phyloP scores from a whole-genome alignment of 2,113 vertebrate genomes.

The Entelurus aequoreus region DNA sequence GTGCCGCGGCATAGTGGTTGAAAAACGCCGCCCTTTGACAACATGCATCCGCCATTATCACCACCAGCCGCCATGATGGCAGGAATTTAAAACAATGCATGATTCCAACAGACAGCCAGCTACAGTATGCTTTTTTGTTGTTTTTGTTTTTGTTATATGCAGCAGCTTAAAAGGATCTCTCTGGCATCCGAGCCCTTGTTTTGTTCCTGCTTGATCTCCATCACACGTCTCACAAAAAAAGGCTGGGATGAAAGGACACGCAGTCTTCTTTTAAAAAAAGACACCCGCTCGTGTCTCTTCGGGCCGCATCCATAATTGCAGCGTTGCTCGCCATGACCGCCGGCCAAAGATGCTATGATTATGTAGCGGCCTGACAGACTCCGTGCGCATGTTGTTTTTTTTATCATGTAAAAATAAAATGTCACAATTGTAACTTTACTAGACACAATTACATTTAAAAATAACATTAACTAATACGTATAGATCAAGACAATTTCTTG shows the following conservation, averaged over 20 bases:
- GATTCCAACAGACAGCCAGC: not conserved
- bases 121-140: not conserved
- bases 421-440: no score
- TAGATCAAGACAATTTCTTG: no score
- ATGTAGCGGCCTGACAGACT: slow-evolving; percentile 12
- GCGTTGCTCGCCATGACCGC: slow-evolving; percentile 24
- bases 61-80: slow-evolving; percentile 9
- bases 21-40: no score
- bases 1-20: no score
- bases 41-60: slow-evolving; percentile 25
- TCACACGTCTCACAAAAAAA: slow-evolving; percentile 15
- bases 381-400: not conserved
- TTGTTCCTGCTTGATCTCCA: slow-evolving; percentile 41
- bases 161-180: slow-evolving; percentile 31
- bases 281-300: slow-evolving; percentile 41
- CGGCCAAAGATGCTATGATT: slow-evolving; percentile 28
- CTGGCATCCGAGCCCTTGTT: slow-evolving; percentile 23
- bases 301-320: slow-evolving; percentile 52
- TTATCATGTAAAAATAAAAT: not conserved
- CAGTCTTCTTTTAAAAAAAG: slow-evolving; percentile 12
- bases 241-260: slow-evolving; percentile 23
- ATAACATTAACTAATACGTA: no score
- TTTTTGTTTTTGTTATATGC: slow-evolving; percentile 3
- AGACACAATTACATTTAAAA: no score
- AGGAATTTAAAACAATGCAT: slow-evolving; percentile 7